phyloP scores from a whole-genome alignment of 1,140 invertebrate genomes.

The Ylistrum balloti region DNA sequence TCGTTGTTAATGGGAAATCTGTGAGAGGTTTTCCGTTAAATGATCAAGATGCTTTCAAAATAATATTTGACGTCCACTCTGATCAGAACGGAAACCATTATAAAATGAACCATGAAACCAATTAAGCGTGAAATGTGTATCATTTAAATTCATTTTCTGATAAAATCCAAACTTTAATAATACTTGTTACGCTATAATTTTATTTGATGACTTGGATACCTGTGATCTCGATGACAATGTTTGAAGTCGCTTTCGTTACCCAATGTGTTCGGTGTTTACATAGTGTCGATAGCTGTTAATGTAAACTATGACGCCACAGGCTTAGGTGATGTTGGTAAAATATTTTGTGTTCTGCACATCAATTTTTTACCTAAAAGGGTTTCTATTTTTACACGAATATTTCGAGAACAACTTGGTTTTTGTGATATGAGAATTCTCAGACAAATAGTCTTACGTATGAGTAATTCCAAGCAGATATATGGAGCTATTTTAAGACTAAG shows the following conservation, averaged over 20 bases:
- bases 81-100: conserved; percentile 30
- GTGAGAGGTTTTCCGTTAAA: conserved; percentile 33
- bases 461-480: too few species aligned
- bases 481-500: too few species aligned
- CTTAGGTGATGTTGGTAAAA: too few species aligned
- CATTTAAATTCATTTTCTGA: conserved; percentile 28
- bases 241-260: not conserved
- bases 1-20: not conserved
- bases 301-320: not conserved
- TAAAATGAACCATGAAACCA: conserved; percentile 5
- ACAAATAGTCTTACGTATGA: too few species aligned
- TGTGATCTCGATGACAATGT: not conserved
- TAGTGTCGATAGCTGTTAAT: not conserved
- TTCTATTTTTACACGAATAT: too few species aligned
- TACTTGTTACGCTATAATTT: not conserved
- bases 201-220: not conserved
- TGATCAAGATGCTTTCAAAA: conserved; percentile 34
- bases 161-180: conserved; percentile 10
- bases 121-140: conserved; percentile 28
- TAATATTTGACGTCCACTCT: conserved; percentile 25
- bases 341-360: too few species aligned
- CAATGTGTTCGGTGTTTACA: not conserved
- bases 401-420: too few species aligned
- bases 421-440: too few species aligned
- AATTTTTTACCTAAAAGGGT: too few species aligned